A percentile compares a stretch with the other conserved stretches of the same genome.
These are phyloP conservation scores for Rachycentron canadum DNA, from an alignment of 2,797 vertebrate genomes.

Conservation along the genomic window DNA sequence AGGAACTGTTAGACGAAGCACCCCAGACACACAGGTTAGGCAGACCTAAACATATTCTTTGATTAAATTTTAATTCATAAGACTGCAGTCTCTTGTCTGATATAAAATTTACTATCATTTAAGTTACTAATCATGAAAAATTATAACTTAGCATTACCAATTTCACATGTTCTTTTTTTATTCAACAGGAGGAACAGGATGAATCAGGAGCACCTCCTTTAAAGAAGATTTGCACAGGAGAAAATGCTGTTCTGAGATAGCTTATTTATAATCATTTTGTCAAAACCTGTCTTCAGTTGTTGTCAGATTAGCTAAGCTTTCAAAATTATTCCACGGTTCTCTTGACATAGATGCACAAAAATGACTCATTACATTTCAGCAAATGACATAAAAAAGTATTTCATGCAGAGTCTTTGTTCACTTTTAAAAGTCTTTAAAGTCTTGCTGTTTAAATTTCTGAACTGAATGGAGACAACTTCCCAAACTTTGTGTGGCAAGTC, in stretches of 20 bases:
- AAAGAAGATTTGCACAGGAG: slow-evolving; percentile 95
- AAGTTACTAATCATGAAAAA: background rate
- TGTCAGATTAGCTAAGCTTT: slow-evolving; percentile 63
- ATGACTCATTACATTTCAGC: slow-evolving; percentile 51
- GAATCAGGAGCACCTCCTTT: slow-evolving; percentile 91
- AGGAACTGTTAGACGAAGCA: slow-evolving; percentile 84
- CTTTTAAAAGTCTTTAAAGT: slow-evolving; percentile 38
- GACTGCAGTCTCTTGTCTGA: background rate
- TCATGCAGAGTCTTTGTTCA: slow-evolving; percentile 43
- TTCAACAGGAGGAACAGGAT: slow-evolving; percentile 88
- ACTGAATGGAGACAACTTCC: slow-evolving; percentile 24
- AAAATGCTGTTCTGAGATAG: slow-evolving; percentile 91
- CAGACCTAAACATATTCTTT: background rate
- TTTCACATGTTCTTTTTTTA: slow-evolving; percentile 29
- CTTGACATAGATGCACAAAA: slow-evolving; percentile 56
- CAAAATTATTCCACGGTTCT: slow-evolving; percentile 44
- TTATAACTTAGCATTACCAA: background rate
- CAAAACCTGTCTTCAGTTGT: slow-evolving; percentile 57
- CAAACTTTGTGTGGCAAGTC: slow-evolving; percentile 20
- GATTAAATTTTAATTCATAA: slow-evolving; percentile 26
- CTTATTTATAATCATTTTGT: slow-evolving; percentile 63
- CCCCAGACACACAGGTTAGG: slow-evolving; percentile 73
- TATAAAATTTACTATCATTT: background rate
- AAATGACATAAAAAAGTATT: slow-evolving; percentile 48
- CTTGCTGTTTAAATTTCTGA: slow-evolving; percentile 35